Percentiles rank a stretch among this genome's conserved stretches.
These are phyloP conservation scores for Prochilodus magdalenae DNA, from an alignment of 2,113 vertebrate genomes.

Conservation along the genomic window DNA sequence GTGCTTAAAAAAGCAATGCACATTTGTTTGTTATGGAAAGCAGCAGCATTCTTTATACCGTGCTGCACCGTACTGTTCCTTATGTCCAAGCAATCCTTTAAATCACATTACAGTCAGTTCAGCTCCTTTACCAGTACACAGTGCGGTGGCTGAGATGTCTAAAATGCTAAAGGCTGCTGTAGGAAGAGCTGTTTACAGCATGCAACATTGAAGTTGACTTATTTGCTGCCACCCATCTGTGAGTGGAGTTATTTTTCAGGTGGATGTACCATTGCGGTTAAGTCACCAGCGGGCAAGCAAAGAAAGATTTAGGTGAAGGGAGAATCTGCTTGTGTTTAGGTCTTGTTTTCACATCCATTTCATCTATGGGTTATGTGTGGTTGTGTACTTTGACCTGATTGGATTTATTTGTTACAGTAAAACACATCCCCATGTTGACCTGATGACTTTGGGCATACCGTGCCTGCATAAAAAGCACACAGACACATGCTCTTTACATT, in stretches of 20 bases:
- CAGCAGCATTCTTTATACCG: constrained; percentile 1
- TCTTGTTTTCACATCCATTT: too few relatives aligned
- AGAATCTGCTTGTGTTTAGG: not conserved
- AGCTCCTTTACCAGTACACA: not conserved
- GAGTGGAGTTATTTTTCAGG: not conserved
- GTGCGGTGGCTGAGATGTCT: not conserved
- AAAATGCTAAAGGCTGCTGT: not conserved
- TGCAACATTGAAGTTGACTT: not conserved
- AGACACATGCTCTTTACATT: too few relatives aligned
- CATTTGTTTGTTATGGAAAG: constrained; percentile 24
- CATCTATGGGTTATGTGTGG: too few relatives aligned
- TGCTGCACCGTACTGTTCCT: not conserved
- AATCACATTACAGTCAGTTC: not conserved
- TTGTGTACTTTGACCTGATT: too few relatives aligned
- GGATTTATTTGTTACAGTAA: too few relatives aligned
- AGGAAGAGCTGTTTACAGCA: not conserved
- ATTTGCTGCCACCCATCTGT: not conserved
- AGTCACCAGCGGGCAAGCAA: not conserved
- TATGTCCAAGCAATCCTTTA: constrained; percentile 21
- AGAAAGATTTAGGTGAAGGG: not conserved
- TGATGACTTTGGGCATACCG: too few relatives aligned
- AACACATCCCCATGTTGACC: too few relatives aligned
- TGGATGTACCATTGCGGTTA: not conserved
- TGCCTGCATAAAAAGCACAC: too few relatives aligned
- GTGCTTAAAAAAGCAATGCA: constrained; percentile 25